Conservation (phyloP, 2,113 vertebrate genomes). For the Paramormyrops kingsleyae region DNA sequence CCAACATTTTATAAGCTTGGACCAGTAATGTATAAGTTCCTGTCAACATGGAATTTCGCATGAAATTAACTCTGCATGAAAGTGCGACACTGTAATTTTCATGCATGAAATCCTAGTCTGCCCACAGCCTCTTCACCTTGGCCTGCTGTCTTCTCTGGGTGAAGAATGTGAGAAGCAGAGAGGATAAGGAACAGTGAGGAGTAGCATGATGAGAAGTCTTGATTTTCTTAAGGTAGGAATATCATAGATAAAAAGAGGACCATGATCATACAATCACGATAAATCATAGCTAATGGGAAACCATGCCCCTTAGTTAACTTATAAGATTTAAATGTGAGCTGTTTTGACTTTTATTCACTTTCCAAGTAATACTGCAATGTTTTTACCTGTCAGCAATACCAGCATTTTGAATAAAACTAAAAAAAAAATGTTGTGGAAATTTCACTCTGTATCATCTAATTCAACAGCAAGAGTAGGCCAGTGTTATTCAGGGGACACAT, state of each 20-base stretch:
- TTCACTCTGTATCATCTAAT: background rate
- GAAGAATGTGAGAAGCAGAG: background rate
- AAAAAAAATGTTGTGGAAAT: background rate
- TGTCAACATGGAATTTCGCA: background rate
- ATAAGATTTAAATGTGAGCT: background rate
- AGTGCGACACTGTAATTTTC: background rate
- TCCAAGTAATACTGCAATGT: background rate
- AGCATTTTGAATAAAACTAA: background rate
- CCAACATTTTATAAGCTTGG: background rate
- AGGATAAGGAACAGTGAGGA: background rate
- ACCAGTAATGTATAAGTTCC: background rate
- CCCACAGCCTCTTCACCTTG: background rate
- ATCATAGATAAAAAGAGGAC: background rate
- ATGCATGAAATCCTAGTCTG: background rate
- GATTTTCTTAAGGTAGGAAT: background rate
- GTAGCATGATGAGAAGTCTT: background rate
- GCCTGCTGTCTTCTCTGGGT: background rate
- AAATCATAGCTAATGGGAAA: background rate
- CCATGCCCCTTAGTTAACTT: background rate
- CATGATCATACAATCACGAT: background rate
- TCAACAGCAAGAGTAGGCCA: background rate
- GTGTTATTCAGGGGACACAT: background rate
- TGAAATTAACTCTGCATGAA: background rate
- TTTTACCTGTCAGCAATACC: background rate
- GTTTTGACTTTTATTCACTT: background rate